Conservation (phyloP, 2,113 vertebrate species). For the Ranitomeya imitator region DNA sequence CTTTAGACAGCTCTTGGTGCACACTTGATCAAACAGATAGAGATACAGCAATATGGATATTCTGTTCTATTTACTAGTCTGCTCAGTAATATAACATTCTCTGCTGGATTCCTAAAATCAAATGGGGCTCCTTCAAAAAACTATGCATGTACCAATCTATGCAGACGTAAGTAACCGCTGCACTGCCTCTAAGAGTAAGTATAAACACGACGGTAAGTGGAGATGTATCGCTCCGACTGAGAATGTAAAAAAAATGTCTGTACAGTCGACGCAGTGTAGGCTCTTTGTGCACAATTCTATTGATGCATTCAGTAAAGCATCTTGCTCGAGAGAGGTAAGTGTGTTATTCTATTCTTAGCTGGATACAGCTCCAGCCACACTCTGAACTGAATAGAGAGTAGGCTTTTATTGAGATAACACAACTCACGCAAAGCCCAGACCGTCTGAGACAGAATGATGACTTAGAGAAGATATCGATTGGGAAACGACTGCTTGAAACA, state of each 20-base stretch:
- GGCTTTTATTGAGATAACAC: slow-evolving; percentile 51
- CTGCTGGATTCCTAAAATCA: slow-evolving; percentile 43
- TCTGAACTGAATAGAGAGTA: slow-evolving; percentile 45
- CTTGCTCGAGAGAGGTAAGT: slow-evolving; percentile 38
- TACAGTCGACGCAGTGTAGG: slow-evolving; percentile 28
- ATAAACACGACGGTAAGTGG: slow-evolving; percentile 42
- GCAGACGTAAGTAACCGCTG: background rate
- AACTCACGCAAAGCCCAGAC: slow-evolving; percentile 48
- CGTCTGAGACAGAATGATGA: slow-evolving; percentile 48
- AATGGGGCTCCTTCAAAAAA: slow-evolving; percentile 33
- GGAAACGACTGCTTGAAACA: slow-evolving; percentile 39
- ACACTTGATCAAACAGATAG: slow-evolving; percentile 13
- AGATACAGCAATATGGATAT: background rate
- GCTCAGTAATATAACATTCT: slow-evolving; percentile 24
- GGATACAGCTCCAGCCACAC: slow-evolving; percentile 37
- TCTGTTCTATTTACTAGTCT: slow-evolving; percentile 36
- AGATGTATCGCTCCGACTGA: slow-evolving; percentile 40
- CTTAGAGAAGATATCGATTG: slow-evolving; percentile 54
- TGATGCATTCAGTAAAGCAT: slow-evolving; percentile 46
- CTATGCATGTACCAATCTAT: slow-evolving; percentile 35
- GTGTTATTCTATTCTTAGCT: slow-evolving; percentile 53
- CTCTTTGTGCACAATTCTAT: slow-evolving; percentile 27
- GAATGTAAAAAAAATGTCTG: slow-evolving; percentile 43
- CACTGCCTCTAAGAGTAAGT: background rate
- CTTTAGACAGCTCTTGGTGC: background rate